These are phyloP conservation scores for Vultur gryphus DNA, from an alignment of 2,797 vertebrate genomes.

Conservation along the genomic window DNA sequence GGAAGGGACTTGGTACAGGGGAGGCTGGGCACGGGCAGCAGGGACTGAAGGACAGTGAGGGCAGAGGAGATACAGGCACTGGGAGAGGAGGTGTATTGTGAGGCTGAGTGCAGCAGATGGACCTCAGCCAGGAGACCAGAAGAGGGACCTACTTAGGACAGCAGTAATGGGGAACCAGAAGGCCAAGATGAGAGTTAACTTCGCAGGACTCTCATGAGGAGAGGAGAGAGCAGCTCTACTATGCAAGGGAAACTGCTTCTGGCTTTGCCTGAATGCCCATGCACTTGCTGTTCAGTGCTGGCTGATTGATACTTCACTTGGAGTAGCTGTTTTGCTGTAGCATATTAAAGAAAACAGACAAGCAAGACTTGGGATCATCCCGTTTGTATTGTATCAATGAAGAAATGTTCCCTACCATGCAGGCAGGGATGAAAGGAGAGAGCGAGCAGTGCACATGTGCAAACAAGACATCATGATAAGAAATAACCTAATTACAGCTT, in stretches of 20 bases:
- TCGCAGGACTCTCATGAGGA: background rate
- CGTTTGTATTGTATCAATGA: accelerated
- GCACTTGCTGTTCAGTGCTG: background rate
- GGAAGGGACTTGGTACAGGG: background rate
- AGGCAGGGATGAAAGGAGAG: background rate
- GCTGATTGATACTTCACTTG: background rate
- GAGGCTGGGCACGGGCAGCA: background rate
- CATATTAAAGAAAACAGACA: accelerated
- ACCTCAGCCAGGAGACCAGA: background rate
- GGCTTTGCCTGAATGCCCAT: background rate
- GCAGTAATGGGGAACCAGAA: background rate
- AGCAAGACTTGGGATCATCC: background rate
- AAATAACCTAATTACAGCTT: background rate
- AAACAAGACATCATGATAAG: background rate
- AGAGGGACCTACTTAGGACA: background rate
- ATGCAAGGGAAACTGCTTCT: background rate
- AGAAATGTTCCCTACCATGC: background rate
- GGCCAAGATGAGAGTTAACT: background rate
- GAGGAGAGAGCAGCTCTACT: background rate
- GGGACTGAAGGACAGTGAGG: background rate
- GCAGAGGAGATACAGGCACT: background rate
- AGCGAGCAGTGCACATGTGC: background rate
- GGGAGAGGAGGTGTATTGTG: background rate
- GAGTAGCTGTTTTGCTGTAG: background rate
- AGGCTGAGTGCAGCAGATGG: background rate